Conservation (phyloP, 2,888 invertebrate genomes). For the Serripes groenlandicus region DNA sequence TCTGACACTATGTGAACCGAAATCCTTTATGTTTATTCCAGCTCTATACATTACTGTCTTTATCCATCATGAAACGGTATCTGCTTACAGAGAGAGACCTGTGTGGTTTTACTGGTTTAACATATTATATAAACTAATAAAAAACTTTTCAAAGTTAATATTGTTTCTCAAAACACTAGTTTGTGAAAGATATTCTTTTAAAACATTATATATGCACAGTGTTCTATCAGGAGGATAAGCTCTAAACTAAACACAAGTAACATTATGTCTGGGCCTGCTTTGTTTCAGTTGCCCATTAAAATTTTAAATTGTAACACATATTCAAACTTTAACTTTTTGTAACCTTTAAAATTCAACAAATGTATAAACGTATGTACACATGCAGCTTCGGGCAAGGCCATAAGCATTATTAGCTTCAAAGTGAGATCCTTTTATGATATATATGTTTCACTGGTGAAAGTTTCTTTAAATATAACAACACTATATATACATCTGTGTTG, state of each 20-base stretch:
- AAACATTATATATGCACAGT: conserved; percentile 39
- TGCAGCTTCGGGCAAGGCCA: not conserved
- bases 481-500: not conserved
- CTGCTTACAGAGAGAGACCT: no score
- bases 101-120: conserved; percentile 51
- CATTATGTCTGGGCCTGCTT: no score
- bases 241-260: not conserved
- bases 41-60: conserved; percentile 38
- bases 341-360: not conserved
- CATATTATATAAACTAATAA: conserved; percentile 56
- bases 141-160: conserved; percentile 9
- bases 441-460: not conserved
- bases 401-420: not conserved
- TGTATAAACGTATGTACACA: not conserved
- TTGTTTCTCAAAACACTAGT: conserved; percentile 30
- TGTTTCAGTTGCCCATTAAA: conserved; percentile 21
- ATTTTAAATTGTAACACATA: conserved; percentile 10
- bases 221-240: conserved; percentile 34
- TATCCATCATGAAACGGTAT: conserved; percentile 43
- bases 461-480: no score
- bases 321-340: no score
- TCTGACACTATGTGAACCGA: no score
- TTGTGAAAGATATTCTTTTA: conserved; percentile 40
- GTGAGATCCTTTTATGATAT: not conserved
- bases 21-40: no score